Percentiles rank a stretch among this genome's conserved stretches.
phyloP scores from a whole-genome alignment of 2,113 vertebrate genomes.

The Abramis brama region DNA sequence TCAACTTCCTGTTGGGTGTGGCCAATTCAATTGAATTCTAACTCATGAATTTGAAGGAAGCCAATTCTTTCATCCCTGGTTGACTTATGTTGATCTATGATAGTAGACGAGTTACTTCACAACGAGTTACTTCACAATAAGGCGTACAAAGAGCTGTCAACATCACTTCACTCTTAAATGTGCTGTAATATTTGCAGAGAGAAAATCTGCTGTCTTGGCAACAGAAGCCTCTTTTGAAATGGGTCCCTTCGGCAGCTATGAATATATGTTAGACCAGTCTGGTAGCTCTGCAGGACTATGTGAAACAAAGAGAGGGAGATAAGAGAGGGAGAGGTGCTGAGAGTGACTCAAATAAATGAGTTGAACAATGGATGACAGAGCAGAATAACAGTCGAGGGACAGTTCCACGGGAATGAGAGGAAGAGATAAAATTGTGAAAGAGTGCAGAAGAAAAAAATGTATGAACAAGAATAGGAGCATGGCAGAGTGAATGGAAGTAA shows the following conservation, averaged over 20 bases:
- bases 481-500: conserved; percentile 38
- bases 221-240: conserved; percentile 34
- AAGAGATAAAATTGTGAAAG: conserved; percentile 40
- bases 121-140: neutral
- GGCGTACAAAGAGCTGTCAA: conserved; percentile 16
- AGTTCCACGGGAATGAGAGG: conserved; percentile 22
- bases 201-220: conserved; percentile 41
- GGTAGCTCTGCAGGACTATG: conserved; percentile 14
- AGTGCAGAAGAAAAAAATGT: conserved; percentile 31
- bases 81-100: conserved; percentile 14
- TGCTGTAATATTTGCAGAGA: conserved; percentile 17
- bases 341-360: conserved; percentile 41
- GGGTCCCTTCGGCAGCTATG: conserved; percentile 9
- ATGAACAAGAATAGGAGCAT: conserved; percentile 39
- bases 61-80: neutral
- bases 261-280: conserved; percentile 28
- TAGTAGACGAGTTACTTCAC: neutral
- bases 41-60: neutral
- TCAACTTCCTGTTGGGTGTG: neutral
- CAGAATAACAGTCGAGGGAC: conserved; percentile 22
- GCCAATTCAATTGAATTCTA: neutral
- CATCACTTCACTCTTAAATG: conserved; percentile 17
- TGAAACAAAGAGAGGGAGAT: conserved; percentile 28
- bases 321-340: conserved; percentile 26
- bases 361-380: conserved; percentile 45